Percentiles rank a stretch among this genome's conserved stretches.
Evolutionary conservation across 2,113 vertebrate species (phyloP).

Genomic region (Neodon shergylaensis): DNA sequence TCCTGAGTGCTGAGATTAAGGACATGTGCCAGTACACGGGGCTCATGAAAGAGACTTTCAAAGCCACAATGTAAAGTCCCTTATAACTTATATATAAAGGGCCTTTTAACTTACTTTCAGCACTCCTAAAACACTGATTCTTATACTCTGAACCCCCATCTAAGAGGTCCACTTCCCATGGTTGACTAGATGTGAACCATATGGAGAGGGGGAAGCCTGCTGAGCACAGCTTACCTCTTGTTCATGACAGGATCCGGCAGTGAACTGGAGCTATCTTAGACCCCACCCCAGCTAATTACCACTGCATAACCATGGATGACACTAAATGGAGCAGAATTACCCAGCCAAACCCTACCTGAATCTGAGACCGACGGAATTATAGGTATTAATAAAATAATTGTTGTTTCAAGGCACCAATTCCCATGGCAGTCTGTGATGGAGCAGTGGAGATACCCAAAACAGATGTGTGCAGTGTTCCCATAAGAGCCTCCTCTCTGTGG

Average conservation of each 20-base stretch:
- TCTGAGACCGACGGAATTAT: slow-evolving; percentile 1
- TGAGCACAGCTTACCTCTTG: not conserved
- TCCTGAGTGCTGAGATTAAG: not conserved
- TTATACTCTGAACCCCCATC: not conserved
- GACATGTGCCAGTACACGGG: not conserved
- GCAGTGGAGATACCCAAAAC: not conserved
- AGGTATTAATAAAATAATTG: not conserved
- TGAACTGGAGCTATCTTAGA: not conserved
- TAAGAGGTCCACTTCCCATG: not conserved
- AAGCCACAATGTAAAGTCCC: not conserved
- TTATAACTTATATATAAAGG: not conserved
- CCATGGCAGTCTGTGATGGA: slow-evolving; percentile 33
- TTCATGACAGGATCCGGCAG: not conserved
- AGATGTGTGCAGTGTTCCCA: not conserved
- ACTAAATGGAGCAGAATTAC: not conserved
- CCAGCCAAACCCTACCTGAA: not conserved
- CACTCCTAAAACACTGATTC: not conserved
- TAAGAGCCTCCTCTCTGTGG: not conserved
- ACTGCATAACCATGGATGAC: not conserved
- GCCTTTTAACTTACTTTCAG: not conserved
- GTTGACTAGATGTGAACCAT: not conserved
- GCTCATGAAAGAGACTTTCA: not conserved
- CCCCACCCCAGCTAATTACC: not conserved
- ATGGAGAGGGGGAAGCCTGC: not conserved
- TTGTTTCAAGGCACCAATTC: not conserved